Conservation (phyloP, 2,888 invertebrate species). For the Agrotis clavis region DNA sequence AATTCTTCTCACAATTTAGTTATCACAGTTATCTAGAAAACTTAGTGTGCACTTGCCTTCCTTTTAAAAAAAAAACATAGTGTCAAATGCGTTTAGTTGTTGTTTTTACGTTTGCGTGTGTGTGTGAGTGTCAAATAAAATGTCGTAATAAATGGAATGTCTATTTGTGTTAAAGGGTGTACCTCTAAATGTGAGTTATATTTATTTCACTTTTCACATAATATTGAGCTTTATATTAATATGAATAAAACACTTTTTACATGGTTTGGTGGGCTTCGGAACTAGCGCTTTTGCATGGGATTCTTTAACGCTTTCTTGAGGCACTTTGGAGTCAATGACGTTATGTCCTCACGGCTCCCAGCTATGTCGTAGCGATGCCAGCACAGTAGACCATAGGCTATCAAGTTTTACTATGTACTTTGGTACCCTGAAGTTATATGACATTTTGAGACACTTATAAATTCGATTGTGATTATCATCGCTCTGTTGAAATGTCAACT, state of each 20-base stretch:
- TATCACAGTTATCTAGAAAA: constrained; percentile 30
- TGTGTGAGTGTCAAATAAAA: constrained; percentile 45
- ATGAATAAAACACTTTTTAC: constrained; percentile 39
- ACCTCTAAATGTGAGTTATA: constrained; percentile 63
- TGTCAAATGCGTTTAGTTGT: constrained; percentile 54
- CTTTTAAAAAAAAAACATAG: constrained; percentile 47
- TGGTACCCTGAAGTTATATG: neutral
- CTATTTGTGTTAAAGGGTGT: constrained; percentile 62
- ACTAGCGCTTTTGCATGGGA: constrained; percentile 72
- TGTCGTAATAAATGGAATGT: constrained; percentile 58
- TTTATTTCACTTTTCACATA: constrained; percentile 49
- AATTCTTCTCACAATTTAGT: constrained; percentile 29
- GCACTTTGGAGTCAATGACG: constrained; percentile 82
- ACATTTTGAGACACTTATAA: neutral
- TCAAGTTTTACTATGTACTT: constrained; percentile 42
- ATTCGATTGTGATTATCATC: too few relatives aligned
- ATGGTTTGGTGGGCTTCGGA: constrained; percentile 56
- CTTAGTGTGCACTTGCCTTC: constrained; percentile 62
- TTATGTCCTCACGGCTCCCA: constrained; percentile 88
- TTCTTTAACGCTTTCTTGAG: constrained; percentile 64
- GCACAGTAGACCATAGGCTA: constrained; percentile 51
- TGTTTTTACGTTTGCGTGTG: constrained; percentile 55
- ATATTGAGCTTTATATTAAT: constrained; percentile 60
- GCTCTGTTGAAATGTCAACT: too few relatives aligned
- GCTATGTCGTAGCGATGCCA: constrained; percentile 53